phyloP scores from a whole-genome alignment of 1,140 invertebrate genomes.

The Zelostemma sp. region DNA sequence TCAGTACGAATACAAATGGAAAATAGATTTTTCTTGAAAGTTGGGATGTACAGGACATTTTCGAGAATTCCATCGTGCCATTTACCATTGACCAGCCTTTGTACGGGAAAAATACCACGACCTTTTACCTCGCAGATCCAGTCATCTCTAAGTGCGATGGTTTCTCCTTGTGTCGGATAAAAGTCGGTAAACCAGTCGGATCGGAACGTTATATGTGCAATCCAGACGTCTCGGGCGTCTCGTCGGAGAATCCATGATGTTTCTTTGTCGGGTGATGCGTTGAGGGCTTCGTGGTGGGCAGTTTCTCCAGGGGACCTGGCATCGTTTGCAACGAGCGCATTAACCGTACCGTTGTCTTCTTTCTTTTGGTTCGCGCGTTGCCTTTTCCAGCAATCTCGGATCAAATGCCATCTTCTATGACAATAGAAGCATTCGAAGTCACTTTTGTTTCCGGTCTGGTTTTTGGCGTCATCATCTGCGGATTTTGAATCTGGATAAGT shows the following conservation, averaged over 20 bases:
- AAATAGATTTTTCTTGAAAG: constrained; percentile 39
- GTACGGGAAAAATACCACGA: constrained; percentile 23
- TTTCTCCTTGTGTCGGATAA: constrained; percentile 13
- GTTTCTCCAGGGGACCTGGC: too few species aligned
- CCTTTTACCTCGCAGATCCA: constrained; percentile 21
- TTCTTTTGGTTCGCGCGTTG: too few species aligned
- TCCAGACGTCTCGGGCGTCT: constrained; percentile 18
- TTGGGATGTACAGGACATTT: constrained; percentile 39
- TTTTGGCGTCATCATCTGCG: too few species aligned
- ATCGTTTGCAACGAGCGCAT: too few species aligned
- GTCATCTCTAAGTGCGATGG: constrained; percentile 26
- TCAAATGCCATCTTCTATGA: too few species aligned
- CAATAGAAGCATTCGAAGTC: too few species aligned
- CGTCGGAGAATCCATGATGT: constrained; percentile 1
- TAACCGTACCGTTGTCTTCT: too few species aligned
- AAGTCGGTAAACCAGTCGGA: constrained; percentile 33
- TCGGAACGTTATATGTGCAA: constrained; percentile 27
- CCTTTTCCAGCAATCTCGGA: too few species aligned
- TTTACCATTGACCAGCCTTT: constrained; percentile 33
- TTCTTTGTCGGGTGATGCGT: not conserved
- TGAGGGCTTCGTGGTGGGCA: too few species aligned
- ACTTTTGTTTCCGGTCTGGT: too few species aligned
- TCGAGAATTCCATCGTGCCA: constrained; percentile 22
- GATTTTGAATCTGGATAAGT: too few species aligned
- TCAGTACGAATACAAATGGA: constrained; percentile 32